phyloP scores from a whole-genome alignment of 2,797 vertebrate species.

The Aselliscus stoliczkanus region DNA sequence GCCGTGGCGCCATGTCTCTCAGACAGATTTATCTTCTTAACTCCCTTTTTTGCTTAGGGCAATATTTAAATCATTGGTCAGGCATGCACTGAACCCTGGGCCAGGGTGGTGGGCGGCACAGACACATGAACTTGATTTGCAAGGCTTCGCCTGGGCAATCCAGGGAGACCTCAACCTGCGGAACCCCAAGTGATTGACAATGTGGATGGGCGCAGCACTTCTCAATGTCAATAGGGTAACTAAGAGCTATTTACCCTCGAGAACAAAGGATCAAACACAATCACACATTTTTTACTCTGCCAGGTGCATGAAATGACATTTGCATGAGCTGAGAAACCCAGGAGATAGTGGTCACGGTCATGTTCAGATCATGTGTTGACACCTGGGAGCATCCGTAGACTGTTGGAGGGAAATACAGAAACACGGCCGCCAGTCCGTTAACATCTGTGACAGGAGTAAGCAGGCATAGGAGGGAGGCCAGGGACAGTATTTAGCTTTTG shows the following conservation, averaged over 20 bases:
- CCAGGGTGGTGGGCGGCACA: not conserved
- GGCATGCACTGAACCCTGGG: not conserved
- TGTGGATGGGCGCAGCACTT: rapidly evolving
- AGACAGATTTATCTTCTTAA: not conserved
- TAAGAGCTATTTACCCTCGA: too few relatives aligned
- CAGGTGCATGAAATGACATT: not conserved
- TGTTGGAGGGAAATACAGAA: not conserved
- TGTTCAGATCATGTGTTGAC: not conserved
- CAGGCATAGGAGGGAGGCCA: not conserved
- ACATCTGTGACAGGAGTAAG: not conserved
- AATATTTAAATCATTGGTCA: not conserved
- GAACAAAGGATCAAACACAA: not conserved
- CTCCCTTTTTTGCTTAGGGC: not conserved
- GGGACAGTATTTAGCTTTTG: not conserved
- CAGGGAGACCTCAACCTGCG: not conserved
- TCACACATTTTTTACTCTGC: not conserved
- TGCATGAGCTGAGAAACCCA: not conserved
- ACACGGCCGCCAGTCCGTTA: not conserved
- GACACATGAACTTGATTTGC: not conserved
- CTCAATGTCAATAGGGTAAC: not conserved
- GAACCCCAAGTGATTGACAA: rapidly evolving
- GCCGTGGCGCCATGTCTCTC: not conserved
- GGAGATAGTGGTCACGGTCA: not conserved
- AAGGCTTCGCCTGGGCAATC: not conserved
- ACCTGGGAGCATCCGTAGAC: not conserved